These are phyloP conservation scores for Holacanthus passer DNA, from an alignment of 2,113 vertebrate species.

Conservation along the genomic window DNA sequence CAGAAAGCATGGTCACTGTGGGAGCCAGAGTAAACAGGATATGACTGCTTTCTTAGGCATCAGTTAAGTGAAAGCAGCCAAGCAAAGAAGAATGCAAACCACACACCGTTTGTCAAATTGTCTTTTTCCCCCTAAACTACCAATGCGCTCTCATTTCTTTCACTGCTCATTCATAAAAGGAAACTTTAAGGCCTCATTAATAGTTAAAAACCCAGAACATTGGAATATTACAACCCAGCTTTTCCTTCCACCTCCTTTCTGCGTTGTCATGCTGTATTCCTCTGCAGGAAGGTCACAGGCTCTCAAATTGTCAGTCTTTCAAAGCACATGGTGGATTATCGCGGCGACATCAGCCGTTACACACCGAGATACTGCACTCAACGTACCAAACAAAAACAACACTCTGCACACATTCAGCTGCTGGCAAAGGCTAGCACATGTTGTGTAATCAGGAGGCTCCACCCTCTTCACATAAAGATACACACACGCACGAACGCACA, in stretches of 20 bases:
- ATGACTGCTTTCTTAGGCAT: slow-evolving; percentile 59
- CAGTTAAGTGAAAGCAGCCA: slow-evolving; percentile 39
- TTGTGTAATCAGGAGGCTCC: slow-evolving; percentile 78
- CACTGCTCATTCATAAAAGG: slow-evolving; percentile 52
- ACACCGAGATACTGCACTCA: slow-evolving; percentile 39
- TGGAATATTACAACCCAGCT: slow-evolving; percentile 12
- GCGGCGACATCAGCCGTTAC: slow-evolving; percentile 37
- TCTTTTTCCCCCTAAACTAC: slow-evolving; percentile 5
- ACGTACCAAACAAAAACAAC: slow-evolving; percentile 67
- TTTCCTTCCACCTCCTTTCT: not conserved
- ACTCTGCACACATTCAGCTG: slow-evolving; percentile 54
- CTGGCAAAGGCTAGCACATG: slow-evolving; percentile 63
- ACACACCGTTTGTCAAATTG: slow-evolving; percentile 22
- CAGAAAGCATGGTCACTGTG: slow-evolving; percentile 42
- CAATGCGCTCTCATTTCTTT: not conserved
- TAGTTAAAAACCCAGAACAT: not conserved
- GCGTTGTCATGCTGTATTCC: not conserved
- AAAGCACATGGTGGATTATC: slow-evolving; percentile 57
- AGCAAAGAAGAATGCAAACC: slow-evolving; percentile 28
- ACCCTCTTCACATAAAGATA: slow-evolving; percentile 56
- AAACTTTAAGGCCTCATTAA: slow-evolving; percentile 6
- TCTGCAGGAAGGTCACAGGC: slow-evolving; percentile 33
- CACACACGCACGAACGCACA: slow-evolving; percentile 27
- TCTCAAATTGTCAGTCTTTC: slow-evolving; percentile 8
- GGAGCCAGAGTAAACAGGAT: slow-evolving; percentile 67